phyloP scores from a whole-genome alignment of 2,797 vertebrate genomes.

The Trematomus bernacchii region DNA sequence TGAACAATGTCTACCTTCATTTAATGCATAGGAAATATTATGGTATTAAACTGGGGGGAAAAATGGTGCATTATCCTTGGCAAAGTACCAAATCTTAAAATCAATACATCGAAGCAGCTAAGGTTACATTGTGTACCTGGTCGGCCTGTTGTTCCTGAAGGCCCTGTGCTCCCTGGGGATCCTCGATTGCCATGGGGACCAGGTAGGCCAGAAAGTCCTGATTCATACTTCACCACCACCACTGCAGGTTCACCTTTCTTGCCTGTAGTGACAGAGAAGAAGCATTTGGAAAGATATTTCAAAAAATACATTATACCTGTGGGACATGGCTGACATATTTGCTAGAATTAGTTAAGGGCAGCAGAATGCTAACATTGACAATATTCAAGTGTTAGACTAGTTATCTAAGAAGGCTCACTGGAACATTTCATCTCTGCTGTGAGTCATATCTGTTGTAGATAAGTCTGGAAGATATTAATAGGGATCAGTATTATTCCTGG shows the following conservation, averaged over 20 bases:
- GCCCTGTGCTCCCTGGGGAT: slow-evolving; percentile 54
- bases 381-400: not conserved
- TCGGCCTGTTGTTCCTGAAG: slow-evolving; percentile 55
- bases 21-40: not conserved
- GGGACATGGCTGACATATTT: not conserved
- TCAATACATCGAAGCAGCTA: not conserved
- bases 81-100: not conserved
- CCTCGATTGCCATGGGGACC: slow-evolving; percentile 86
- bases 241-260: slow-evolving; percentile 70
- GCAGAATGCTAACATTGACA: not conserved
- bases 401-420: not conserved
- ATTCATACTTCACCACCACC: slow-evolving; percentile 69
- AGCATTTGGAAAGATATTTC: slow-evolving; percentile 11
- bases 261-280: slow-evolving; percentile 44
- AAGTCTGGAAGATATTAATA: not conserved
- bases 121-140: slow-evolving; percentile 54
- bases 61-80: not conserved
- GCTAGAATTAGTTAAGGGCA: not conserved
- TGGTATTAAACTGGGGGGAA: not conserved
- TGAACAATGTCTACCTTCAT: no score
- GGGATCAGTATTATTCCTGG: not conserved
- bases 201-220: slow-evolving; percentile 84
- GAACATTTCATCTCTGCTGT: not conserved
- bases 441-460: not conserved
- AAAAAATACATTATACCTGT: not conserved